Evolutionary conservation across 2,113 vertebrate genomes (phyloP), one percentile per base, ranked within the genome.

Genomic region (Carollia perspicillata): DNA sequence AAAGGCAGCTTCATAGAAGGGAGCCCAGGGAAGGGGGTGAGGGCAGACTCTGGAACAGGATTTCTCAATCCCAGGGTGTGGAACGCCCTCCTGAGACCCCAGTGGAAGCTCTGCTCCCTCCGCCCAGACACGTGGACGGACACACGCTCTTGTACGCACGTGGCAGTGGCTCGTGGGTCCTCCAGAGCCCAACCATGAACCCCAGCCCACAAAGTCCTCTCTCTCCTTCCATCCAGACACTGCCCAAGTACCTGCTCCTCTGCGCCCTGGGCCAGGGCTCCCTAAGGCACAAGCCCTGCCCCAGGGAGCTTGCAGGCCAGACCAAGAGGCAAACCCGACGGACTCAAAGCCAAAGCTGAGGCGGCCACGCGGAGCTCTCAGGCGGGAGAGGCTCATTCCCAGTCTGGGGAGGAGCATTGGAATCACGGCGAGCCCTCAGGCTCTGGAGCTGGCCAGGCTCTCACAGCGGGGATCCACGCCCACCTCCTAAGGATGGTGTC

Each of bases 351-450:
- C 80, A 89, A 65, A 66, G 84, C 60, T 22, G 0, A 78, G 51
- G 30, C 6, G 51, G 1, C 23, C 1, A 0, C 23, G 6, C 35
- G 44, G 17, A n/a, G 20, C 51, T 65, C 22, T 14, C 53, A 68
- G 42, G 13, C 37, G 33, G 30, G 23, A 75, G 33, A 6, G 4
- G 17, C 28, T 85, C 33, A 7, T 80, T 88, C 94, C 42, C 55
- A 74, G 20, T 8, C 30, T 40, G 40, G 8, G 18, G 22, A 85
- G 26, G 13, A 12, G 20, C 20, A 51, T 85, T 51, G 23, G 47
- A 9, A 11, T 74, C 18, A 4, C 2, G 18, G 72, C 6, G 14
- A 63, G 28, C n/a, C 53, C 10, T 16, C 3, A 35, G 47, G 68
- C 33, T 69, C 40, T 55, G 72, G 51, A 75, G 78, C 14, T 0